These are phyloP conservation scores for Talpa occidentalis DNA, from an alignment of 2,113 vertebrate species.

Conservation along the genomic window DNA sequence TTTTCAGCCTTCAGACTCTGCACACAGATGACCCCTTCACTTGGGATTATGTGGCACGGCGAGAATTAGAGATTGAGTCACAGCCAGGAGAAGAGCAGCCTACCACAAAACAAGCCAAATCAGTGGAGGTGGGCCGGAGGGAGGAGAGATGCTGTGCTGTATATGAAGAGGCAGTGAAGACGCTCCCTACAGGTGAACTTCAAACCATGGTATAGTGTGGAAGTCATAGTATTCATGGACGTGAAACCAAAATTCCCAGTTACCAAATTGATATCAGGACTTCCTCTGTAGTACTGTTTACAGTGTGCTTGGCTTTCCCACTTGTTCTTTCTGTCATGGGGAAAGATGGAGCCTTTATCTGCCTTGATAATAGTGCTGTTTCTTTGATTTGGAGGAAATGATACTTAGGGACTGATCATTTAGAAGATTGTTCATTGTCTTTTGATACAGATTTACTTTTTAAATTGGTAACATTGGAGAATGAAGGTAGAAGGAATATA, in stretches of 20 bases:
- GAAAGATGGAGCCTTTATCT: background rate
- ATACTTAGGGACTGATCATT: background rate
- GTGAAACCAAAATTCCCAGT: background rate
- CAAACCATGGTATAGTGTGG: accelerated
- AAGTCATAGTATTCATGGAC: accelerated
- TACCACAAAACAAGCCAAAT: conserved; percentile 86
- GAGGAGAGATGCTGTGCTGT: conserved; percentile 93
- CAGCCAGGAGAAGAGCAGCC: conserved; percentile 78
- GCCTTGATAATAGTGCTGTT: background rate
- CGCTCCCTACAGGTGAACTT: conserved; percentile 90
- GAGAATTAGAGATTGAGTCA: conserved; percentile 88
- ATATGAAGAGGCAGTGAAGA: conserved; percentile 93
- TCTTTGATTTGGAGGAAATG: background rate
- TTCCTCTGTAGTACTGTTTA: background rate
- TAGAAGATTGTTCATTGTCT: conserved; percentile 14
- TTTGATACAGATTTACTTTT: background rate
- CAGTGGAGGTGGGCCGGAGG: conserved; percentile 85
- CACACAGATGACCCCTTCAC: conserved; percentile 89
- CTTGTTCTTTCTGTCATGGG: background rate
- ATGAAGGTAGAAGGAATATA: background rate
- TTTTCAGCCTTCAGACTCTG: conserved; percentile 89
- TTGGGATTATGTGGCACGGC: conserved; percentile 95
- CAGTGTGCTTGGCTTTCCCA: background rate
- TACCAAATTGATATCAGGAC: background rate
- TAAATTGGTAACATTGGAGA: background rate